Evolutionary conservation across 2,797 vertebrate species (phyloP).

Genomic region (Siniperca obscura): DNA sequence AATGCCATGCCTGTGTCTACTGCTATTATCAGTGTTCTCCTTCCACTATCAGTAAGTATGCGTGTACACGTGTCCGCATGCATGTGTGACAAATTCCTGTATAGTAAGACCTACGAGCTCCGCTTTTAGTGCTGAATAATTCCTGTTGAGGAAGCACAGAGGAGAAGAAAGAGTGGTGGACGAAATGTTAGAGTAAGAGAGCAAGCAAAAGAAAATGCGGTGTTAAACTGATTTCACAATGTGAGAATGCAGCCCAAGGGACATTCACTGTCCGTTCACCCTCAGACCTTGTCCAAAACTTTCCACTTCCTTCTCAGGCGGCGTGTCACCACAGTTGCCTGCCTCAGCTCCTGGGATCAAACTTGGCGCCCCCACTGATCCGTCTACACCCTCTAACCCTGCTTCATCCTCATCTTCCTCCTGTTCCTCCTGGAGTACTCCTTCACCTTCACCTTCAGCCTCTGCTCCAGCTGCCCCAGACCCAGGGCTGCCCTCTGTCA

Average conservation of each 20-base stretch:
- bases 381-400: conserved; percentile 71
- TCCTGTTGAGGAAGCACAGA: conserved; percentile 76
- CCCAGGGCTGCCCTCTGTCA: conserved; percentile 76
- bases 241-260: conserved; percentile 60
- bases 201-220: conserved; percentile 70
- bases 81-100: conserved; percentile 72
- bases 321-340: conserved; percentile 56
- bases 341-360: conserved; percentile 76
- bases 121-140: conserved; percentile 69
- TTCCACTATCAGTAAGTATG: conserved; percentile 57
- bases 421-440: conserved; percentile 71
- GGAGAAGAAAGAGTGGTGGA: conserved; percentile 62
- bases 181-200: conserved; percentile 69
- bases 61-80: conserved; percentile 67
- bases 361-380: conserved; percentile 68
- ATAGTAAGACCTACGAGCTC: conserved; percentile 72
- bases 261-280: conserved; percentile 86
- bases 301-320: conserved; percentile 79
- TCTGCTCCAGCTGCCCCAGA: conserved; percentile 64
- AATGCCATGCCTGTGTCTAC: conserved; percentile 83
- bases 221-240: conserved; percentile 71
- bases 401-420: conserved; percentile 84
- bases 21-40: conserved; percentile 55
- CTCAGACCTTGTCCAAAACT: conserved; percentile 83
- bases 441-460: conserved; percentile 74